phyloP scores from a whole-genome alignment of 2,888 invertebrate genomes.

The Scaptomyza parva region DNA sequence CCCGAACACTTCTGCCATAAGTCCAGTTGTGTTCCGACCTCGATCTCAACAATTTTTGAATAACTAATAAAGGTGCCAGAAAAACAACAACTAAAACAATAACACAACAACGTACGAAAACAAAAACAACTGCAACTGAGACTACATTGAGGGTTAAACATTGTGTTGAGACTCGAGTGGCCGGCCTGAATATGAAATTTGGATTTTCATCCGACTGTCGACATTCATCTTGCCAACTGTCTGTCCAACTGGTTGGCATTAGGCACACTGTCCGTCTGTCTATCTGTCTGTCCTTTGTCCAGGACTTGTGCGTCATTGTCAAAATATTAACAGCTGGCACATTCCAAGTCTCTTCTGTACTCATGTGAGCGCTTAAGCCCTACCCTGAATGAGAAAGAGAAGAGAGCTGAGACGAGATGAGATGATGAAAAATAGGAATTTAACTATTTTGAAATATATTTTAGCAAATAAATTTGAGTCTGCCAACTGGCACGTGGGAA shows the following conservation, averaged over 20 bases:
- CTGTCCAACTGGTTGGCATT: constrained; percentile 73
- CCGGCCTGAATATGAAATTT: constrained; percentile 77
- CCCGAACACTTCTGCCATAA: constrained; percentile 62
- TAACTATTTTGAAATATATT: constrained; percentile 73
- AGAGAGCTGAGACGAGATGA: constrained; percentile 8
- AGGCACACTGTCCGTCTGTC: constrained; percentile 33
- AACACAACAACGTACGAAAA: constrained; percentile 36
- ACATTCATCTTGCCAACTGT: constrained; percentile 79
- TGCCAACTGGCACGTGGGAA: constrained; percentile 26
- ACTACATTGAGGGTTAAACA: constrained; percentile 44
- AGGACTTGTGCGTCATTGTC: constrained; percentile 78
- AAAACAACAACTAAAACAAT: constrained; percentile 69
- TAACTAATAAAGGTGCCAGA: constrained; percentile 80
- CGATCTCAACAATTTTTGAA: constrained; percentile 74
- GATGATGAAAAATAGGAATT: constrained; percentile 77
- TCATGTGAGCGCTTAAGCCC: constrained; percentile 70
- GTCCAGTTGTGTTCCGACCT: constrained; percentile 69
- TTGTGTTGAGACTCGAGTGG: constrained; percentile 54
- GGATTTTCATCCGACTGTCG: constrained; percentile 75
- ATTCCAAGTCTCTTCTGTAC: constrained; percentile 51
- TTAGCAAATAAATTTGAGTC: constrained; percentile 53
- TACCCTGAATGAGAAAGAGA: constrained; percentile 3
- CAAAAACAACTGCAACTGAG: background rate
- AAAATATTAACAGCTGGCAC: constrained; percentile 79
- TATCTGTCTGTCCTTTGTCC: constrained; percentile 47